Conservation (phyloP, 2,797 vertebrate species). For the Aratinga solstitialis region DNA sequence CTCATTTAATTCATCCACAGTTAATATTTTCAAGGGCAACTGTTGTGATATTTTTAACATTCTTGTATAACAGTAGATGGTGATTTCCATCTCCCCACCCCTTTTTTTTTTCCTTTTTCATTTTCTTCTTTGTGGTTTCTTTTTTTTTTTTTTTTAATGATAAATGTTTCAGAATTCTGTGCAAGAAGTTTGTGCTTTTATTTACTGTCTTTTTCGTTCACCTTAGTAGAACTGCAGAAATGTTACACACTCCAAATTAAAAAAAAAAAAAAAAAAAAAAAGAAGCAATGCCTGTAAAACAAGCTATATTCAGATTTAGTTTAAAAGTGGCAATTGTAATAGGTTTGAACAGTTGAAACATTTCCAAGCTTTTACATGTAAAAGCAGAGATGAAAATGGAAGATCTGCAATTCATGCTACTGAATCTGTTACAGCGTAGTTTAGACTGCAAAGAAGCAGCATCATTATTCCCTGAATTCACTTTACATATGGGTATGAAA, state of each 20-base stretch:
- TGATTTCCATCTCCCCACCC: neutral
- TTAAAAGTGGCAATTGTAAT: neutral
- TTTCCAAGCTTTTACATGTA: neutral
- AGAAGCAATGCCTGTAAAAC: neutral
- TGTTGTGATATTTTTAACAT: neutral
- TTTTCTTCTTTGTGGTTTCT: neutral
- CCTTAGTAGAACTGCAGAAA: neutral
- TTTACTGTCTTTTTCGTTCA: neutral
- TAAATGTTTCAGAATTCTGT: neutral
- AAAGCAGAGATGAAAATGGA: constrained; percentile 6
- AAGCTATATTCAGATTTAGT: constrained; percentile 27
- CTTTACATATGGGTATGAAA: constrained; percentile 26
- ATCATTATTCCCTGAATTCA: constrained; percentile 7
- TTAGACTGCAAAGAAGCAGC: neutral
- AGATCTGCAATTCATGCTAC: neutral
- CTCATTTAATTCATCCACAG: neutral
- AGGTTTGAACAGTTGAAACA: constrained; percentile 26
- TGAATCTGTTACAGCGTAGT: neutral
- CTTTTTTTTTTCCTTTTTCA: neutral
- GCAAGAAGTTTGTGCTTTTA: neutral
- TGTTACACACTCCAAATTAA: neutral
- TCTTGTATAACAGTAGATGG: neutral
- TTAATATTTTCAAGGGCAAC: constrained; percentile 21
- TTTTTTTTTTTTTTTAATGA: neutral
- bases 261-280: neutral